These are phyloP conservation scores for Sarcophaga peregrina DNA, from an alignment of 1,140 invertebrate genomes.

Conservation along the genomic window DNA sequence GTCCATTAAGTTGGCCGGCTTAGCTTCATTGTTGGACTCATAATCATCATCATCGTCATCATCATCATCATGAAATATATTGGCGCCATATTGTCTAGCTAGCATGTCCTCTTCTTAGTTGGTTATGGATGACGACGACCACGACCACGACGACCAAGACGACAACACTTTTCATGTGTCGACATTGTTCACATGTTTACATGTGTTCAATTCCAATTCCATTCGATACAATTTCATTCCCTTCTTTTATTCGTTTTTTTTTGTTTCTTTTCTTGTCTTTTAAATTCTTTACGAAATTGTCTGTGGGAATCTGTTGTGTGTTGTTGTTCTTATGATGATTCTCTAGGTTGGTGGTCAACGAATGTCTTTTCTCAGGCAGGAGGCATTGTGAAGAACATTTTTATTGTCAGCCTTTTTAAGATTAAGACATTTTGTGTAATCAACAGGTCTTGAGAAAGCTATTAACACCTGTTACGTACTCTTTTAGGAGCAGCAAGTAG, in stretches of 20 bases:
- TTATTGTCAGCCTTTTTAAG: not conserved
- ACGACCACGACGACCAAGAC: too few relatives aligned
- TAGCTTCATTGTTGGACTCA: too few relatives aligned
- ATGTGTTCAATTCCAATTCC: not conserved
- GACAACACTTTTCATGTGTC: not conserved
- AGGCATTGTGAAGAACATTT: not conserved
- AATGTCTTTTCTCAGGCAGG: not conserved
- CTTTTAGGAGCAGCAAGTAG: not conserved
- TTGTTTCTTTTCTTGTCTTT: not conserved
- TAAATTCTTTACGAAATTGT: not conserved
- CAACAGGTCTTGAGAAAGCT: conserved; percentile 11
- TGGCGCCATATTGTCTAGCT: not conserved
- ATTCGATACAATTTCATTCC: too few relatives aligned
- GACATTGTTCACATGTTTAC: not conserved
- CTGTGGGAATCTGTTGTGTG: not conserved
- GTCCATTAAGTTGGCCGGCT: too few relatives aligned
- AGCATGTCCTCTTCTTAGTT: too few relatives aligned
- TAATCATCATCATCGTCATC: not conserved
- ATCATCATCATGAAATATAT: not conserved
- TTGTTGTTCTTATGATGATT: not conserved
- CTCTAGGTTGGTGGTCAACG: not conserved
- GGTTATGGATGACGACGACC: too few relatives aligned
- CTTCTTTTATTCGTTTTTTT: not conserved
- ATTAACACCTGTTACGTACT: not conserved
- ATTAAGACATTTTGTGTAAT: not conserved